Base-by-base conservation (phyloP, 2,888 invertebrate genomes). In the Drosophila pegasa region DNA sequence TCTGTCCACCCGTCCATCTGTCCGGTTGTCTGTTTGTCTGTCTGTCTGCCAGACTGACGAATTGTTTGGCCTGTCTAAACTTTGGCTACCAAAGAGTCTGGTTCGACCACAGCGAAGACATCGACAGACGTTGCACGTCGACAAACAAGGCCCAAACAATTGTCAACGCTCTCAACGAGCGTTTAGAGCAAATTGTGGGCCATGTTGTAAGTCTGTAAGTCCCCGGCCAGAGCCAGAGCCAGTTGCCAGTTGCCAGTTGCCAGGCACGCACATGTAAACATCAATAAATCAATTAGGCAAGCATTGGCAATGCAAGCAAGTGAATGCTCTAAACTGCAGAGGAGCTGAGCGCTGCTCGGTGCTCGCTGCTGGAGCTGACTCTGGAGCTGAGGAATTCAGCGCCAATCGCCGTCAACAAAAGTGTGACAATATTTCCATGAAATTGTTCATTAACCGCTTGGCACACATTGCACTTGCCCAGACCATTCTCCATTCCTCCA, bases 241-340 rank as follows among this genome's bases (percentile, higher is more conserved):
- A 48, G 25, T 16, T 12, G 37, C 9, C 22, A 20, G 20, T 41
- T 41, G 41, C 7, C 22, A 45, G 69, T 76, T 78, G 75, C 73
- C 78, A 77, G 84, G 88, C 90, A 87, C 84, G 90, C 81, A 88
- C 88, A 90, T 85, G 90, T 90, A 91, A 90, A 90, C 91, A 91
- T 90, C 91, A 90, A 90, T 90, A 90, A 91, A 90, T 91, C 91
- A 91, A 91, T 90, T 90, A 90, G 85, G 85, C 85, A 85, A 89
- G 82, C 85, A 89, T 85, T 84, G 84, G 74, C 81, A 71, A 66
- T 62, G 62, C 63, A 78, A 69, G 79, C 83, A 81, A 87, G 87
- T 77, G 81, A 84, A 78, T 84, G 87, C 65, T 64, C 62, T 25
- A 16, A 20, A 8, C n/a, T 27, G 18, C 52, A 66, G 67, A 47